Conservation (phyloP, 1,140 invertebrate species). For the Pectinophora gossypiella region DNA sequence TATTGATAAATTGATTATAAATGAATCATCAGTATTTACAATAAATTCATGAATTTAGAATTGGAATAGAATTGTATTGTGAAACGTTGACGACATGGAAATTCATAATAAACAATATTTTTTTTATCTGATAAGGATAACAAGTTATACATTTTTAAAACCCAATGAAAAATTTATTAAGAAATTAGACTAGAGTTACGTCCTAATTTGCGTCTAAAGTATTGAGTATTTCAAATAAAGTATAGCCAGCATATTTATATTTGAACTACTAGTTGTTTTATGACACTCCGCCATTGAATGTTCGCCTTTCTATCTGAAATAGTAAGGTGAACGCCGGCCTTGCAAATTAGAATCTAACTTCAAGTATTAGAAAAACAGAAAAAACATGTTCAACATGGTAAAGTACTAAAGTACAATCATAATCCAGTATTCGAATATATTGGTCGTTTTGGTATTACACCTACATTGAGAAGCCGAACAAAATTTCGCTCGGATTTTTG, state of each 20-base stretch:
- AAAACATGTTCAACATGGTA: not conserved
- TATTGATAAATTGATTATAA: slow-evolving; percentile 17
- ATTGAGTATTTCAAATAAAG: slow-evolving; percentile 23
- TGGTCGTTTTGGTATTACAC: too few relatives aligned
- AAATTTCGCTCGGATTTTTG: too few relatives aligned
- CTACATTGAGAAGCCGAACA: too few relatives aligned
- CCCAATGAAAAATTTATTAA: slow-evolving; percentile 55
- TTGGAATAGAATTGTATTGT: slow-evolving; percentile 30
- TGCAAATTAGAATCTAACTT: slow-evolving; percentile 1
- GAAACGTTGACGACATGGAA: slow-evolving; percentile 1
- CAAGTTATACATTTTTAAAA: slow-evolving; percentile 17
- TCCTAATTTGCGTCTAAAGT: not conserved
- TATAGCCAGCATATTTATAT: slow-evolving; percentile 43
- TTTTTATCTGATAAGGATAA: not conserved
- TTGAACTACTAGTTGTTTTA: slow-evolving; percentile 13
- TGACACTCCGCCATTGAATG: not conserved
- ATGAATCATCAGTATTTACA: slow-evolving; percentile 33
- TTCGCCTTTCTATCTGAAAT: slow-evolving; percentile 16
- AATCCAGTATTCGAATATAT: not conserved
- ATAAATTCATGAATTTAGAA: slow-evolving; percentile 49
- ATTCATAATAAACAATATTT: slow-evolving; percentile 3
- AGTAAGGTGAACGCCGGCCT: slow-evolving; percentile 36
- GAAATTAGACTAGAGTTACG: slow-evolving; percentile 10
- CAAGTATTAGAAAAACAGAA: not conserved
- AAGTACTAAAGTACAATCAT: not conserved